Percentiles rank a stretch among this genome's conserved stretches.
phyloP scores from a whole-genome alignment of 2,797 vertebrate genomes.

The Denticeps clupeoides region DNA sequence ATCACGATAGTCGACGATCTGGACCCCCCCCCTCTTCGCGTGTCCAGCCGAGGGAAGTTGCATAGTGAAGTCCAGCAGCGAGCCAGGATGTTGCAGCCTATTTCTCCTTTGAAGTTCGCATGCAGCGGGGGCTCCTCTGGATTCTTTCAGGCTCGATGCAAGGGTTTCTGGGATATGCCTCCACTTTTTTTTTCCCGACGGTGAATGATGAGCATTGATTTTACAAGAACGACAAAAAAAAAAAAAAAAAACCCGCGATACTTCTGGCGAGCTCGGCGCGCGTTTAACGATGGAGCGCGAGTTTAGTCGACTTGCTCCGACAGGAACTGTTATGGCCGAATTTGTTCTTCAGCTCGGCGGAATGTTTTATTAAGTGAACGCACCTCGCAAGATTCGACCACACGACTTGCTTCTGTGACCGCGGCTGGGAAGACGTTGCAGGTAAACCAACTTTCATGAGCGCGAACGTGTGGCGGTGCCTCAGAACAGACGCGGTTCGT shows the following conservation, averaged over 20 bases:
- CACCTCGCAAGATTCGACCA: not conserved
- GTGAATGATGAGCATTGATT: slow-evolving; percentile 19
- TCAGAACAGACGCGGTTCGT: too few species aligned
- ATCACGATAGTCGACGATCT: too few species aligned
- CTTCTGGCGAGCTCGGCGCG: too few species aligned
- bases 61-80: slow-evolving; percentile 6
- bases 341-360: too few species aligned
- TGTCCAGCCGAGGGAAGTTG: slow-evolving; percentile 26
- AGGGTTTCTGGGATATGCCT: slow-evolving; percentile 32
- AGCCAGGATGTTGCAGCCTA: slow-evolving; percentile 25
- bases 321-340: too few species aligned
- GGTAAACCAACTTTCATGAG: slow-evolving; percentile 9
- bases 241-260: too few species aligned
- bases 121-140: slow-evolving; percentile 1
- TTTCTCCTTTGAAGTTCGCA: slow-evolving; percentile 16
- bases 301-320: not conserved
- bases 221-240: too few species aligned
- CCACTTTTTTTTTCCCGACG: slow-evolving; percentile 14
- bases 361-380: too few species aligned
- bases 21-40: too few species aligned
- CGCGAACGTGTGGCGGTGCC: not conserved
- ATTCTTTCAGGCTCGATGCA: slow-evolving; percentile 16
- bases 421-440: slow-evolving; percentile 4
- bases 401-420: not conserved
- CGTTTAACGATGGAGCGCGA: not conserved